Evolutionary conservation across 2,113 vertebrate species (phyloP), one percentile per base, ranked within the genome.

Genomic region (Carassius gibelio): DNA sequence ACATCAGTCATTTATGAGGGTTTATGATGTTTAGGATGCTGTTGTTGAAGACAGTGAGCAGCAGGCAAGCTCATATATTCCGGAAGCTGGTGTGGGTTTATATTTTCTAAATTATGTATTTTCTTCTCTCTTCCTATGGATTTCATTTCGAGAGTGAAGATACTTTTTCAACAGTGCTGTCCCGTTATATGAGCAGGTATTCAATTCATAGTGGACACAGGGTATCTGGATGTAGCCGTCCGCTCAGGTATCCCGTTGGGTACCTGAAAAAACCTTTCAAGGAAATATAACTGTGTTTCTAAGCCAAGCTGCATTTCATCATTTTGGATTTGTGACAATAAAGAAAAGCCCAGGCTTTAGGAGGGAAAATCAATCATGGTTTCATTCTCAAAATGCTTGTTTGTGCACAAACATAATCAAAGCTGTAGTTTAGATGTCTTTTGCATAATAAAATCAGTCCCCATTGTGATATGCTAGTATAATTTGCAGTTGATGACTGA

Each of bases 361-460:
- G 5, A 34, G 26, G 50, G n/a, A 57, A 74, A 84, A 64, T 42
- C 19, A 72, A 23, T 72, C 17, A 17, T 8, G 42, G 55, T 79
- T 81, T 61, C 36, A n/a, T 72, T 68, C 62, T 45, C 42, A 50
- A 79, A 62, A 64, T 69, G n/a, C 62, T 30, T 68, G n/a, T 66
- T 68, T 66, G 14, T 81, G 61, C 42, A 50, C 57, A 79, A 48
- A 8, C 55, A 78, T 50, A 78, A 82, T 85, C 74, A 69, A 45
- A 75, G 52, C 69, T 85, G 42, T 74, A 14, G 61, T 87, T 64
- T 84, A 52, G 45, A 55, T 80, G 17, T 64, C 17, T 2, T 30
- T 48, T 69, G 57, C 80, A 69, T 77, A 38, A 66, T 61, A 64
- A 23, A 84, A 87, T 86, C 64, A 81, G 62, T 77, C 76, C 19